A percentile compares a stretch with the other conserved stretches of the same genome.
These are phyloP conservation scores for Myotis findleyi DNA, from an alignment of 2,797 vertebrate species.

Conservation along the genomic window DNA sequence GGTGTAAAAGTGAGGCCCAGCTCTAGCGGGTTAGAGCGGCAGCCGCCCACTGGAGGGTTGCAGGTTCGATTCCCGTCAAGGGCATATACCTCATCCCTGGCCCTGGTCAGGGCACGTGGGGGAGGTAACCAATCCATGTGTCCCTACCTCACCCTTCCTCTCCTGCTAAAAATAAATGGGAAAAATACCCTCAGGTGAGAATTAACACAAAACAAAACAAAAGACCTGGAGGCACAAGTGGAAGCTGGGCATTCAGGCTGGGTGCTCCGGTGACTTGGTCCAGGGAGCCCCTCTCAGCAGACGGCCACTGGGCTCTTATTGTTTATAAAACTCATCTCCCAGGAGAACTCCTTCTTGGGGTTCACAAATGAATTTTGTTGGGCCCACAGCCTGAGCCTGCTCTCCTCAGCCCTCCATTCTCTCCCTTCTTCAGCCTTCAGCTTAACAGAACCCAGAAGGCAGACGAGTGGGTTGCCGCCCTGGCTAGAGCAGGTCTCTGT, in stretches of 20 bases:
- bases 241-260: too few species aligned
- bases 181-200: too few species aligned
- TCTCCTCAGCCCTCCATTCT: neutral
- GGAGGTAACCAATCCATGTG: too few species aligned
- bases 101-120: too few species aligned
- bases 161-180: too few species aligned
- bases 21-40: too few species aligned
- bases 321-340: neutral
- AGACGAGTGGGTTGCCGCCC: neutral
- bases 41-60: too few species aligned
- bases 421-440: constrained; percentile 18
- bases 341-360: neutral
- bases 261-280: too few species aligned
- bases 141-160: too few species aligned
- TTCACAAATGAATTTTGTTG: neutral
- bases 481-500: neutral
- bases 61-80: neutral
- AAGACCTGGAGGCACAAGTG: too few species aligned
- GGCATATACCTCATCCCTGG: neutral
- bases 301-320: neutral
- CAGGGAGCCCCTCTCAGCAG: neutral
- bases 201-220: too few species aligned
- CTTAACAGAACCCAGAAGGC: neutral
- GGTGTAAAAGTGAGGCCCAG: too few species aligned
- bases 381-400: neutral